Conservation (phyloP, 2,797 vertebrate genomes). For the Xenops minutus region DNA sequence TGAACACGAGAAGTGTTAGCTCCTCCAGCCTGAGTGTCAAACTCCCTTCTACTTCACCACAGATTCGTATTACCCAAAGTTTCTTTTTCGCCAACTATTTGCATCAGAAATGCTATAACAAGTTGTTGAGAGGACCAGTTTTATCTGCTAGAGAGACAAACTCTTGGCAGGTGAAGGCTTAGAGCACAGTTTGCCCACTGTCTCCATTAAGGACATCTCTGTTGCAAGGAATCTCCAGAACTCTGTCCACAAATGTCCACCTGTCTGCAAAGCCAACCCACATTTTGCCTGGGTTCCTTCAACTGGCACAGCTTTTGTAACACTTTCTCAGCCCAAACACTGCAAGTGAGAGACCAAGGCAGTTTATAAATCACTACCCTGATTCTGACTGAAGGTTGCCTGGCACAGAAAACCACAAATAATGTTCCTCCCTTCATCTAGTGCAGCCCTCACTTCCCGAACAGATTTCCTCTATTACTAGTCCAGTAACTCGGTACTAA, state of each 20-base stretch:
- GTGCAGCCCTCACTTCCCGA: neutral
- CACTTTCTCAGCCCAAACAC: neutral
- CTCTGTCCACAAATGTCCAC: neutral
- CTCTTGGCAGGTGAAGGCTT: neutral
- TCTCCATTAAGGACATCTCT: neutral
- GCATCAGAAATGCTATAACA: neutral
- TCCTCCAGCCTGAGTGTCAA: neutral
- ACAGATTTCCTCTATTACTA: neutral
- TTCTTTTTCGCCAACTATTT: neutral
- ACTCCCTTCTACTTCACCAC: neutral
- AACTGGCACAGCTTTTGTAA: neutral
- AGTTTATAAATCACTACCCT: neutral
- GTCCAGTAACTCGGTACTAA: neutral
- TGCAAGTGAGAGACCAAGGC: neutral
- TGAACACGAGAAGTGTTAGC: neutral
- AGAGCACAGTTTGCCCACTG: neutral
- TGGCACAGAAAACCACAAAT: neutral
- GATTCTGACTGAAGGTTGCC: neutral
- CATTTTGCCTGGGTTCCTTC: neutral
- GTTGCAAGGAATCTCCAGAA: neutral
- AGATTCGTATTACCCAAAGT: neutral
- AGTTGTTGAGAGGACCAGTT: neutral
- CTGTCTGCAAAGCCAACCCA: neutral
- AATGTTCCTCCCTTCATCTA: neutral
- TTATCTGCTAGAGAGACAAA: neutral